Conservation (phyloP, 2,888 invertebrate genomes). For the Standfussiana lucernea region DNA sequence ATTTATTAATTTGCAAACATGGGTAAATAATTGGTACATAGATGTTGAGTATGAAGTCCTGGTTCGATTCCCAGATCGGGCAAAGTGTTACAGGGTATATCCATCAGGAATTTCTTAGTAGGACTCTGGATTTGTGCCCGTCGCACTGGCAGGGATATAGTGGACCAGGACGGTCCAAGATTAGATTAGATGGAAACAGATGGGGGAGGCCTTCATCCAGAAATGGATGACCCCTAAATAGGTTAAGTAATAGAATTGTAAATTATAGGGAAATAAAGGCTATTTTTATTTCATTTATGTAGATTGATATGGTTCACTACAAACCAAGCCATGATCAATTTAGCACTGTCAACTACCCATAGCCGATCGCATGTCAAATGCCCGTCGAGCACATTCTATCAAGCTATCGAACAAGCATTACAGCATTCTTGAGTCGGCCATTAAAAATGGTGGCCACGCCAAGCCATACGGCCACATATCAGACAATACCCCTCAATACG, state of each 20-base stretch:
- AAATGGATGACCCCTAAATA: too few species aligned
- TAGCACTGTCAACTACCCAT: background rate
- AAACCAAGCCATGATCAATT: background rate
- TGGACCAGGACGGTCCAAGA: too few species aligned
- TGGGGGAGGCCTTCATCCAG: too few species aligned
- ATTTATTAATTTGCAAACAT: too few species aligned
- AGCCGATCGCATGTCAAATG: conserved; percentile 15
- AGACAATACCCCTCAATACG: conserved; percentile 83
- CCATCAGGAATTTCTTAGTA: background rate
- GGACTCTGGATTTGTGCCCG: background rate
- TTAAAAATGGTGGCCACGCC: conserved; percentile 53
- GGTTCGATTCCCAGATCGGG: too few species aligned
- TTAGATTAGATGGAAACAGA: too few species aligned
- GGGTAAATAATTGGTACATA: too few species aligned
- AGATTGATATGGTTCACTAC: background rate
- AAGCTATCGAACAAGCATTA: conserved; percentile 30
- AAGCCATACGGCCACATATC: conserved; percentile 68
- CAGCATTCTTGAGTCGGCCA: conserved; percentile 49
- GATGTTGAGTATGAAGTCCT: too few species aligned
- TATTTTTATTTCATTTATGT: background rate
- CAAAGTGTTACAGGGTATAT: background rate
- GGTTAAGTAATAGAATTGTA: too few species aligned
- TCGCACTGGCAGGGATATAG: too few species aligned
- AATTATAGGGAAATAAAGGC: too few species aligned
- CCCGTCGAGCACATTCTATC: conserved; percentile 10